A percentile compares a stretch with the other conserved stretches of the same genome.
These are phyloP conservation scores for Pseudois nayaur DNA, from an alignment of 2,113 vertebrate species.

Conservation along the genomic window DNA sequence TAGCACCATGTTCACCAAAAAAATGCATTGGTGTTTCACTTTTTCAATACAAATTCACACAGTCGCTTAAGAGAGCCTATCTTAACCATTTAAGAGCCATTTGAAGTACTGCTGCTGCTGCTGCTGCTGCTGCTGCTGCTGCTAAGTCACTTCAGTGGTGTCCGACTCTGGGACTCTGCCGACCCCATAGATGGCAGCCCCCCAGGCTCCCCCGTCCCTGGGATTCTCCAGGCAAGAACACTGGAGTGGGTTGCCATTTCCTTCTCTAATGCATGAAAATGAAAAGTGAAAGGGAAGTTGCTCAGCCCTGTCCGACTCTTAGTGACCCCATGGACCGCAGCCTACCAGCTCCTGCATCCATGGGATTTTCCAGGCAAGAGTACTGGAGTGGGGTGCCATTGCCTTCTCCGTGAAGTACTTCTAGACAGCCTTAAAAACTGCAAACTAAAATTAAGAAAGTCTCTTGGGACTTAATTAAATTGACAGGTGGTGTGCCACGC, in stretches of 20 bases:
- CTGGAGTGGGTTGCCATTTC: background rate
- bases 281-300: no score
- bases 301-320: no score
- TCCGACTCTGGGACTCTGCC: background rate
- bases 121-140: background rate
- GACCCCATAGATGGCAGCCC: background rate
- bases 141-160: background rate
- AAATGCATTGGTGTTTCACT: background rate
- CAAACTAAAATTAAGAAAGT: background rate
- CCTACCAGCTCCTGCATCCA: background rate
- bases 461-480: background rate
- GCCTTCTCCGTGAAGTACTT: background rate
- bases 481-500: background rate
- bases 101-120: background rate
- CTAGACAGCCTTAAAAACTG: background rate
- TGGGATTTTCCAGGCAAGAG: background rate
- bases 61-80: background rate
- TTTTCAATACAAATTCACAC: background rate
- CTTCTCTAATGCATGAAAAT: background rate
- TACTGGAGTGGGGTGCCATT: background rate
- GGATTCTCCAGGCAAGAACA: background rate
- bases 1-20: background rate
- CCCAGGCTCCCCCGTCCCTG: rapidly evolving
- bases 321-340: rapidly evolving
- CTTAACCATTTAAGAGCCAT: background rate